Percentiles rank a stretch among this genome's conserved stretches.
These are phyloP conservation scores for Sebastes oblongus DNA, from an alignment of 2,797 vertebrate genomes.

Conservation along the genomic window DNA sequence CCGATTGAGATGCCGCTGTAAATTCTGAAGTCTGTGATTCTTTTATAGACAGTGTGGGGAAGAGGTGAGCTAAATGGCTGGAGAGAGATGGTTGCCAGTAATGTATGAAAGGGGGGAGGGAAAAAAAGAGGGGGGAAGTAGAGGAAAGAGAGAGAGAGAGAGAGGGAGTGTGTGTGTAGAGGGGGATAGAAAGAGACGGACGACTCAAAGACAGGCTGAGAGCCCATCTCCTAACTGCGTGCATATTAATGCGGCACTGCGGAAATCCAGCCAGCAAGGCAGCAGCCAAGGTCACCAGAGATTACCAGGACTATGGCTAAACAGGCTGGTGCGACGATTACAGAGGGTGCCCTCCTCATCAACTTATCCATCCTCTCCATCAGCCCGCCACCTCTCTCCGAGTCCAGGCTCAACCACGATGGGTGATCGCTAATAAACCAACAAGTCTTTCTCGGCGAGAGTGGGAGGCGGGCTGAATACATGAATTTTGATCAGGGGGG, in stretches of 20 bases:
- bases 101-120: slow-evolving; percentile 31
- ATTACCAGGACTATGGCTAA: slow-evolving; percentile 77
- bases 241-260: slow-evolving; percentile 70
- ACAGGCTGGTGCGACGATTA: slow-evolving; percentile 54
- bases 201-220: slow-evolving; percentile 46
- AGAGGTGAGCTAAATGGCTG: slow-evolving; percentile 60
- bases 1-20: slow-evolving; percentile 63
- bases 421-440: slow-evolving; percentile 53
- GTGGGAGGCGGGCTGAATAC: slow-evolving; percentile 52
- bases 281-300: slow-evolving; percentile 75
- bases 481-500: slow-evolving; percentile 56
- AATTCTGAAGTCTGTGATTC: slow-evolving; percentile 68
- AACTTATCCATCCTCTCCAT: background rate
- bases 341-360: slow-evolving; percentile 25
- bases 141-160: background rate
- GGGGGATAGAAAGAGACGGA: slow-evolving; percentile 3
- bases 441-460: slow-evolving; percentile 38
- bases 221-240: slow-evolving; percentile 50
- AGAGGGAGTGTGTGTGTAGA: background rate
- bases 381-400: background rate
- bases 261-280: slow-evolving; percentile 58
- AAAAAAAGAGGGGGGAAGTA: background rate
- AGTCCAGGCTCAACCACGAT: background rate
- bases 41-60: slow-evolving; percentile 67
- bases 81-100: slow-evolving; percentile 49